Conservation (phyloP, 1,140 invertebrate genomes). For the Paracyclopina nana region DNA sequence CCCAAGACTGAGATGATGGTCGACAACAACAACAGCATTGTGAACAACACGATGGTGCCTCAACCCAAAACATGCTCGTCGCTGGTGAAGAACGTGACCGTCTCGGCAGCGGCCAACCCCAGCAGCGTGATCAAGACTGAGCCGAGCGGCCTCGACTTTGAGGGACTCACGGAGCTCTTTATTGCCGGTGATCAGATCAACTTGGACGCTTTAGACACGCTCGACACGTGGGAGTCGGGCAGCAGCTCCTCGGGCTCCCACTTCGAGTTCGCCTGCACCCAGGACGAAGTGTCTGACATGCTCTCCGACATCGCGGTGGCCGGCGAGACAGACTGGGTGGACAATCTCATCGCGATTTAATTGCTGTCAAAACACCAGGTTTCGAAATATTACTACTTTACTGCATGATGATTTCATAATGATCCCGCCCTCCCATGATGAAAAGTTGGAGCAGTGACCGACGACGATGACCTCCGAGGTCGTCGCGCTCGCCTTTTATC, state of each 20-base stretch:
- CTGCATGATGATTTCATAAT: no score
- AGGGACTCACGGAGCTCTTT: not conserved
- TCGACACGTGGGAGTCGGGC: not conserved
- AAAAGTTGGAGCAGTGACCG: no score
- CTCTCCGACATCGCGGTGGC: slow-evolving; percentile 7
- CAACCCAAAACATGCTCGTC: not conserved
- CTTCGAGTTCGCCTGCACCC: slow-evolving; percentile 12
- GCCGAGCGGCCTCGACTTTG: not conserved
- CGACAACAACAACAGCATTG: not conserved
- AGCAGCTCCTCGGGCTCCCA: slow-evolving; percentile 10
- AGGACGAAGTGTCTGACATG: slow-evolving; percentile 7
- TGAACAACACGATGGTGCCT: not conserved
- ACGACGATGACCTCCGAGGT: no score
- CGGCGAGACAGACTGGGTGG: slow-evolving; percentile 3
- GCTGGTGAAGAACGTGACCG: not conserved
- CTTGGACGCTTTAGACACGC: not conserved
- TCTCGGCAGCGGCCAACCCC: not conserved
- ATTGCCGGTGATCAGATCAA: not conserved
- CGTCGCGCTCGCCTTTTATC: no score
- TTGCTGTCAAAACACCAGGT: no score
- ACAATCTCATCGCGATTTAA: not conserved
- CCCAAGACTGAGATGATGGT: no score
- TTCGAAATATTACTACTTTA: no score
- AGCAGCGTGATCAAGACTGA: no score
- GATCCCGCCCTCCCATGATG: no score